Base-by-base conservation (phyloP, 2,888 invertebrate genomes). In the Serripes groenlandicus region DNA sequence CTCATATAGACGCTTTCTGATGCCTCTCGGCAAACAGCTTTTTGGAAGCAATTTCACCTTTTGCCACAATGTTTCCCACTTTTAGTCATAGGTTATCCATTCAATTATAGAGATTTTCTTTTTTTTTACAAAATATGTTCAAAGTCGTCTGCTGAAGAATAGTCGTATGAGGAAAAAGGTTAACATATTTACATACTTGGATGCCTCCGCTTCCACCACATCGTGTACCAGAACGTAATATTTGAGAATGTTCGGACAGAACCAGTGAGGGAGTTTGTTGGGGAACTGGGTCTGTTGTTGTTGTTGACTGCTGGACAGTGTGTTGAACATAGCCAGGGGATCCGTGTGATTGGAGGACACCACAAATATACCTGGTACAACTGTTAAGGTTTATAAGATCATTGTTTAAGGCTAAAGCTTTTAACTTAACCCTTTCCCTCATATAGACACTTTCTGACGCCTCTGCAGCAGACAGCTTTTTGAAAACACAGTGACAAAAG, bases 161-260 rank as follows among this genome's bases (percentile, higher is more conserved):
- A n/a, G n/a, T n/a, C n/a, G n/a, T n/a, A n/a, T n/a, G n/a, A n/a
- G n/a, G n/a, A n/a, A n/a, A n/a, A n/a, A n/a, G n/a, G n/a, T n/a
- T n/a, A n/a, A n/a, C n/a, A n/a, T n/a, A 56, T 3, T 5, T 23
- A 54, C 96, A 95, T 96, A 98, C 97, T 96, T 97, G 78, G 96
- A 96, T 91, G 96, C 96, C 91, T 98, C 96, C 62, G 96, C 96
- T 73, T 94, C 94, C 21, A 91, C 85, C 68, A 96, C 96, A 95
- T 98, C 99, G 95, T 99, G 98, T 74, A 99, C 93, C 69, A 99
- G 96, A 71, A 99, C 96, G 95, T 98, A 98, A 94, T 97, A 98
- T 93, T 92, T 92, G 75, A 98, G 96, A 34, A 98, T 96, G 93
- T 97, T 97, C 37, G 96, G 96, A 84, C 96, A 95, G 90, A 96